Percentiles rank a stretch among this genome's conserved stretches.
Conservation (phyloP, 2,888 invertebrate species). For the Drosophila testacea region DNA sequence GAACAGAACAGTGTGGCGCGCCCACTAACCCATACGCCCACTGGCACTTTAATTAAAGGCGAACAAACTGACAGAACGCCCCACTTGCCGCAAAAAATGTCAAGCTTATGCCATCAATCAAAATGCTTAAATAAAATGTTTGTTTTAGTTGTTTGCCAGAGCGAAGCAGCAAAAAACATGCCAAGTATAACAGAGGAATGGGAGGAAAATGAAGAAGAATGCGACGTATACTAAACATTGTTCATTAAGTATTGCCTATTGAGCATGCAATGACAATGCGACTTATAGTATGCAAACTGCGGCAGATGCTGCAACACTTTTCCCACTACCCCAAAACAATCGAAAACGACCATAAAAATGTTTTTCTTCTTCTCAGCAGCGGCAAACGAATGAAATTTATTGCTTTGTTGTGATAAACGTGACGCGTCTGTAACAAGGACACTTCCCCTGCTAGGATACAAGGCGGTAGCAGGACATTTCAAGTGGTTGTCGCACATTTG, state of each 20-base stretch:
- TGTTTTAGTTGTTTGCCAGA: constrained; percentile 64
- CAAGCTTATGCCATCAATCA: constrained; percentile 78
- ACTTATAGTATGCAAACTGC: constrained; percentile 52
- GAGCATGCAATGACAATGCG: constrained; percentile 45
- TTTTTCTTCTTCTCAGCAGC: constrained; percentile 22
- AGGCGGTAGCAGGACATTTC: constrained; percentile 41
- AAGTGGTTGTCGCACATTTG: constrained; percentile 50
- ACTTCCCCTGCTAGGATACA: constrained; percentile 38
- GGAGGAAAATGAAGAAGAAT: not conserved
- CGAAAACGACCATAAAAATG: constrained; percentile 32
- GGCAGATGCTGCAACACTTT: constrained; percentile 56
- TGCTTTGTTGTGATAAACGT: constrained; percentile 80
- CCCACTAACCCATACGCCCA: constrained; percentile 15
- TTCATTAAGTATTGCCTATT: constrained; percentile 55
- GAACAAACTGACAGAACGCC: constrained; percentile 55
- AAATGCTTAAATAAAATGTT: constrained; percentile 79
- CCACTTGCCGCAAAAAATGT: constrained; percentile 53
- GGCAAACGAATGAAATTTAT: constrained; percentile 70
- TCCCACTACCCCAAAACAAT: constrained; percentile 18
- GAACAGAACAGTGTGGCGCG: constrained; percentile 39
- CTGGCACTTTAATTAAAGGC: constrained; percentile 70
- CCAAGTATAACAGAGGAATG: not conserved
- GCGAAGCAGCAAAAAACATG: constrained; percentile 36
- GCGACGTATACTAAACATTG: constrained; percentile 56
- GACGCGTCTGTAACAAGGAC: constrained; percentile 60